A percentile compares a stretch with the other conserved stretches of the same genome.
These are phyloP conservation scores for Chelon labrosus DNA, from an alignment of 2,797 vertebrate species.

Conservation along the genomic window DNA sequence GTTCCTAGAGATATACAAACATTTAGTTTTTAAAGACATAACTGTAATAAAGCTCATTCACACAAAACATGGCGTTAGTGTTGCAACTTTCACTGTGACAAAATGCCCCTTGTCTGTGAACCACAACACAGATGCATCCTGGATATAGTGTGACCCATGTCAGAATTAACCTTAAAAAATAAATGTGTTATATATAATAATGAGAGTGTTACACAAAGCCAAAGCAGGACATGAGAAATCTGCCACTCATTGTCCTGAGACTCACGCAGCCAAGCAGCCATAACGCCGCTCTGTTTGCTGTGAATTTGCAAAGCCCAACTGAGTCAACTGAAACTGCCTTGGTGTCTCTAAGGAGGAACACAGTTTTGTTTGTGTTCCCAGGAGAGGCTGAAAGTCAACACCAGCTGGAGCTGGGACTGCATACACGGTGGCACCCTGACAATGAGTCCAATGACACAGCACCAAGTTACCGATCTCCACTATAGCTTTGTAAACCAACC, in stretches of 20 bases:
- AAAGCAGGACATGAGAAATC: slow-evolving; percentile 19
- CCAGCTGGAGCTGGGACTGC: slow-evolving; percentile 19
- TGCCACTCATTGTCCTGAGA: slow-evolving; percentile 16
- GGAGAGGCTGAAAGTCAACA: slow-evolving; percentile 54
- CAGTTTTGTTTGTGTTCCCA: slow-evolving; percentile 44
- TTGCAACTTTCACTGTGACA: no score
- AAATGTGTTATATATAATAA: neutral
- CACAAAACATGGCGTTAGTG: no score
- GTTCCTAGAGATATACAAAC: no score
- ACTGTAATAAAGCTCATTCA: no score
- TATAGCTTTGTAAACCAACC: neutral
- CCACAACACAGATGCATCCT: neutral
- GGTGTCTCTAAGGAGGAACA: slow-evolving; percentile 41
- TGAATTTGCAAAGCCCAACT: slow-evolving; percentile 36
- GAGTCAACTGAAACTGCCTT: slow-evolving; percentile 42
- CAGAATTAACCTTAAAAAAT: slow-evolving; percentile 3
- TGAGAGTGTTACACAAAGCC: slow-evolving; percentile 4
- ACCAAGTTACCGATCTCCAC: slow-evolving; percentile 20
- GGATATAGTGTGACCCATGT: slow-evolving; percentile 3
- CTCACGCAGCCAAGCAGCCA: slow-evolving; percentile 8
- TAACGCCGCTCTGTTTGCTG: slow-evolving; percentile 41
- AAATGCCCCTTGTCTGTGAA: no score
- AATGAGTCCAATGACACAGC: neutral
- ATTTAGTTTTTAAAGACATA: no score
- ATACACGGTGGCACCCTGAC: neutral